These are phyloP conservation scores for Ondatra zibethicus DNA, from an alignment of 2,113 vertebrate genomes.

Conservation along the genomic window DNA sequence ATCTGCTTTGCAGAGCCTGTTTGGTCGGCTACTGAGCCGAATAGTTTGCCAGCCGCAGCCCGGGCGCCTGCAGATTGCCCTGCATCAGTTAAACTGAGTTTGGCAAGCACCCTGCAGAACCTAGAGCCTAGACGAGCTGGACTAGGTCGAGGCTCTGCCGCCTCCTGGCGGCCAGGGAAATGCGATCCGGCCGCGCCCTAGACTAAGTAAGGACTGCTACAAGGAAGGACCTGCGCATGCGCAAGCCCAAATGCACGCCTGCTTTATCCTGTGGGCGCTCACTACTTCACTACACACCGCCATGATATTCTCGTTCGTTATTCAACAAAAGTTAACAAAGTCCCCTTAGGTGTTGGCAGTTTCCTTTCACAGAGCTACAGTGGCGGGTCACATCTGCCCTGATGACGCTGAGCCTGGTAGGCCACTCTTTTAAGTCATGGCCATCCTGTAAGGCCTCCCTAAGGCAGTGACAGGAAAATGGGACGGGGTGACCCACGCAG, in stretches of 20 bases:
- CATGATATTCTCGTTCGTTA: not conserved
- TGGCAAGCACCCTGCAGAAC: not conserved
- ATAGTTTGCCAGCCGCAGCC: not conserved
- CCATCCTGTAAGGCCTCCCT: not conserved
- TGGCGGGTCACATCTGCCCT: no score
- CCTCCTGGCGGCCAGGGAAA: slow-evolving; percentile 62
- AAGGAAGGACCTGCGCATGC: not conserved
- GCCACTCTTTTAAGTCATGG: not conserved
- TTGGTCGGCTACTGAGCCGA: not conserved
- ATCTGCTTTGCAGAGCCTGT: not conserved
- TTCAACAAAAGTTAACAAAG: not conserved
- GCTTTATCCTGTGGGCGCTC: not conserved
- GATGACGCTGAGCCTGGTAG: no score
- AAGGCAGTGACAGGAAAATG: not conserved
- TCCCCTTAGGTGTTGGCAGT: no score
- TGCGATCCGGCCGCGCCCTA: not conserved
- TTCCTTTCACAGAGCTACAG: not conserved
- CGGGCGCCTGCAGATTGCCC: not conserved
- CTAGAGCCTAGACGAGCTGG: not conserved
- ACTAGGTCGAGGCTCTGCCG: not conserved
- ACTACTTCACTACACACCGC: not conserved
- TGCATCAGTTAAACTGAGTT: not conserved
- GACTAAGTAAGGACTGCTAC: accelerated
- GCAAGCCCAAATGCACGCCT: not conserved
- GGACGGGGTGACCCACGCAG: no score